A percentile compares a stretch with the other conserved stretches of the same genome.
These are phyloP conservation scores for Netelia virgata DNA, from an alignment of 2,888 invertebrate genomes.

Conservation along the genomic window DNA sequence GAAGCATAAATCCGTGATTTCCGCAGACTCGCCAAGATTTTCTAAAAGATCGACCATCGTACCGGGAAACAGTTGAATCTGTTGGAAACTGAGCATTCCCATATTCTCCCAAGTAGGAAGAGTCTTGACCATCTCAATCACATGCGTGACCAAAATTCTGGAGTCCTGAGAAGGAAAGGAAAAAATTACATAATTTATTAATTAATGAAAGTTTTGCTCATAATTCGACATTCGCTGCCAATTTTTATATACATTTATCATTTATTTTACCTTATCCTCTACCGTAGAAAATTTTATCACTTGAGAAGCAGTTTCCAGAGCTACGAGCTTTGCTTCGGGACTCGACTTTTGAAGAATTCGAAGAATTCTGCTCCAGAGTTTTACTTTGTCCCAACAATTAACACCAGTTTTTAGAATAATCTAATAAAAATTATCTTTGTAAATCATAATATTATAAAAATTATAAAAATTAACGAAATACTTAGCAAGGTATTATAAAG, in stretches of 20 bases:
- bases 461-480: too few species aligned
- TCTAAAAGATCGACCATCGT: slow-evolving; percentile 65
- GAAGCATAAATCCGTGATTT: slow-evolving; percentile 75
- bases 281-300: slow-evolving; percentile 73
- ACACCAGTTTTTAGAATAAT: slow-evolving; percentile 76
- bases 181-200: neutral
- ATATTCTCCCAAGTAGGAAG: slow-evolving; percentile 75
- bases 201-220: neutral
- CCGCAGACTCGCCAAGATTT: slow-evolving; percentile 64
- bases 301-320: slow-evolving; percentile 75
- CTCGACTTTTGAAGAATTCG: slow-evolving; percentile 74
- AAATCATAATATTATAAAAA: too few species aligned
- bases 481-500: too few species aligned
- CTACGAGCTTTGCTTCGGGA: slow-evolving; percentile 77
- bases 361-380: slow-evolving; percentile 74
- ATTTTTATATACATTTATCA: slow-evolving; percentile 6
- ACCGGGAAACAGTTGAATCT: slow-evolving; percentile 43
- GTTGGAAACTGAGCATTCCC: slow-evolving; percentile 63
- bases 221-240: slow-evolving; percentile 28
- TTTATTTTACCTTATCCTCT: slow-evolving; percentile 69
- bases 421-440: slow-evolving; percentile 37
- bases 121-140: slow-evolving; percentile 76
- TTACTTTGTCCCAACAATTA: slow-evolving; percentile 75
- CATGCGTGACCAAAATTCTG: slow-evolving; percentile 71
- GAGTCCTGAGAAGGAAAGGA: slow-evolving; percentile 69